A percentile compares a stretch with the other conserved stretches of the same genome.
phyloP scores from a whole-genome alignment of 2,888 invertebrate genomes.

The Conomelus anceps region DNA sequence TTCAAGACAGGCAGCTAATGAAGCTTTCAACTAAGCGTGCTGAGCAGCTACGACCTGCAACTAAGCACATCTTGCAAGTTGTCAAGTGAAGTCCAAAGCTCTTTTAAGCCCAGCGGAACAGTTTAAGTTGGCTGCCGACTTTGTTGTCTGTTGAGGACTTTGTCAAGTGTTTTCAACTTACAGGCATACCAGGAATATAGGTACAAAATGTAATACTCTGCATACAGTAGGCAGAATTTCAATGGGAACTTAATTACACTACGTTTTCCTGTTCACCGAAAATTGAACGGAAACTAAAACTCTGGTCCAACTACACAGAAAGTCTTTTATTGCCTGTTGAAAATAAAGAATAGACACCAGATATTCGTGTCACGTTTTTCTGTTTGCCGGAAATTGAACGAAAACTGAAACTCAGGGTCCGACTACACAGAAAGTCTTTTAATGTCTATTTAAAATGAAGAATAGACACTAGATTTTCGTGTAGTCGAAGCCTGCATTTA shows the following conservation, averaged over 20 bases:
- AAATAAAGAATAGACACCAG: too few relatives aligned
- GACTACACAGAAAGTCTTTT: too few relatives aligned
- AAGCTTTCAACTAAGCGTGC: neutral
- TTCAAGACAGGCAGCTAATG: neutral
- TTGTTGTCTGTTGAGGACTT: neutral
- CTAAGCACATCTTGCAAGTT: neutral
- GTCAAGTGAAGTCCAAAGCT: neutral
- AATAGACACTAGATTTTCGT: too few relatives aligned
- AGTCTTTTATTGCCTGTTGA: too few relatives aligned
- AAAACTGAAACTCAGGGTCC: too few relatives aligned
- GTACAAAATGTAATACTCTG: neutral
- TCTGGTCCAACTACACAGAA: too few relatives aligned
- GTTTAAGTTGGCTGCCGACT: neutral
- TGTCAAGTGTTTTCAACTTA: neutral
- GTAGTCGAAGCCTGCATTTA: too few relatives aligned
- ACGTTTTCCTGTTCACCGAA: neutral
- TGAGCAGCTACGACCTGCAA: neutral
- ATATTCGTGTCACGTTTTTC: too few relatives aligned
- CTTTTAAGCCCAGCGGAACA: neutral
- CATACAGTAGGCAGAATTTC: too few relatives aligned
- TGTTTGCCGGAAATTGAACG: too few relatives aligned
- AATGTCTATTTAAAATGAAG: too few relatives aligned
- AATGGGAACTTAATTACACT: neutral
- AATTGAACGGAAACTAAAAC: neutral
- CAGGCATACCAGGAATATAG: neutral